A percentile compares a stretch with the other conserved stretches of the same genome.
These are phyloP conservation scores for Exocentrus adspersus DNA, from an alignment of 2,888 invertebrate genomes.

Conservation along the genomic window DNA sequence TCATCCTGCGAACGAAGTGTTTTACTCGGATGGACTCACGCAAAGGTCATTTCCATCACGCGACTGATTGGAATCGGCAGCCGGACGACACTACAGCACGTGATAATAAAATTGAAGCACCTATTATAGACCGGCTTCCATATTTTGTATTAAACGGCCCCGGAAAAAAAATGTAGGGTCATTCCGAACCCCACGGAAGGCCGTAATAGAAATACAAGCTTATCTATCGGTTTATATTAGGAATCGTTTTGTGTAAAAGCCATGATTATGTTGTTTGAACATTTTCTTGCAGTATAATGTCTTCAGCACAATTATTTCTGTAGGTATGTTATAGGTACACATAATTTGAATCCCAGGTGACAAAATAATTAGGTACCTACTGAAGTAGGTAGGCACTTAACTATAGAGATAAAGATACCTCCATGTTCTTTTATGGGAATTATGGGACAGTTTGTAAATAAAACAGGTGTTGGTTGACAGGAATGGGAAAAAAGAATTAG, in stretches of 20 bases:
- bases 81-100: constrained; percentile 21
- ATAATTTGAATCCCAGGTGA: too few species aligned
- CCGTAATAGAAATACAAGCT: constrained; percentile 8
- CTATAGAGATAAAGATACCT: too few species aligned
- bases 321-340: too few species aligned
- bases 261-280: neutral
- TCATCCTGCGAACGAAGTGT: constrained; percentile 37
- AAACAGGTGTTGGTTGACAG: too few species aligned
- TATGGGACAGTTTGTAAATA: too few species aligned
- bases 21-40: constrained; percentile 43
- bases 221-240: neutral
- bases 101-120: constrained; percentile 10
- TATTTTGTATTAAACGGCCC: constrained; percentile 19
- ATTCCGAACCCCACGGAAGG: neutral
- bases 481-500: too few species aligned
- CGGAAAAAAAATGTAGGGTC: constrained; percentile 2
- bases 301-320: too few species aligned
- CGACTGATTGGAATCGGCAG: constrained; percentile 42
- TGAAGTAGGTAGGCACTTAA: too few species aligned
- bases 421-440: too few species aligned
- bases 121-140: constrained; percentile 14
- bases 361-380: too few species aligned
- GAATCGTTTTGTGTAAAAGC: neutral
- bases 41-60: constrained; percentile 55
- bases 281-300: too few species aligned